Percentiles rank a stretch among this genome's conserved stretches.
phyloP scores from a whole-genome alignment of 2,797 vertebrate species.

The Gallinago nigripennis region DNA sequence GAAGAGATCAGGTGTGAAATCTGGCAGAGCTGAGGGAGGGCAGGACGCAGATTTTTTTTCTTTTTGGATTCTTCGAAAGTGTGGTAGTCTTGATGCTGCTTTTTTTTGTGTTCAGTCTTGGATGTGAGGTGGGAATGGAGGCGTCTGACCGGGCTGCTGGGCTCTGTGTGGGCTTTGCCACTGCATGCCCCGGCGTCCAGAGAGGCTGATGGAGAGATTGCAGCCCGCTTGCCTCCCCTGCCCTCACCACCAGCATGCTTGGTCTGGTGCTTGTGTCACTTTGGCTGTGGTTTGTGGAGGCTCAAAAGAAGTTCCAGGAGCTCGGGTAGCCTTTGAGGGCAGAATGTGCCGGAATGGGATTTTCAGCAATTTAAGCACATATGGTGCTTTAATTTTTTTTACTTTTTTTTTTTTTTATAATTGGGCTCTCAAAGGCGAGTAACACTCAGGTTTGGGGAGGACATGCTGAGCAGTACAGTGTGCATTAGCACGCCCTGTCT shows the following conservation, averaged over 20 bases:
- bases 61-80: neutral
- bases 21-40: neutral
- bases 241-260: accelerated
- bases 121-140: neutral
- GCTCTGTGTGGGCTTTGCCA: neutral
- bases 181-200: accelerated
- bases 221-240: neutral
- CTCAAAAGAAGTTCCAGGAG: neutral
- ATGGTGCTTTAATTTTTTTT: neutral
- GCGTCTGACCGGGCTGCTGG: neutral
- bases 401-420: neutral
- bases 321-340: neutral
- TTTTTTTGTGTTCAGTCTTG: neutral
- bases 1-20: neutral
- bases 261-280: neutral
- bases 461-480: neutral
- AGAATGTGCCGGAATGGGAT: neutral
- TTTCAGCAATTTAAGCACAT: neutral
- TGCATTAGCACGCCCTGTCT: neutral
- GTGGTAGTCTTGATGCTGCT: too few relatives aligned
- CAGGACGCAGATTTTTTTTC: neutral
- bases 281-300: accelerated
- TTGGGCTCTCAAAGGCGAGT: neutral
- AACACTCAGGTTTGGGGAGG: neutral
- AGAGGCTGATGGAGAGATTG: accelerated